Conservation (phyloP, 2,797 vertebrate species). For the Sitta carolinensis region DNA sequence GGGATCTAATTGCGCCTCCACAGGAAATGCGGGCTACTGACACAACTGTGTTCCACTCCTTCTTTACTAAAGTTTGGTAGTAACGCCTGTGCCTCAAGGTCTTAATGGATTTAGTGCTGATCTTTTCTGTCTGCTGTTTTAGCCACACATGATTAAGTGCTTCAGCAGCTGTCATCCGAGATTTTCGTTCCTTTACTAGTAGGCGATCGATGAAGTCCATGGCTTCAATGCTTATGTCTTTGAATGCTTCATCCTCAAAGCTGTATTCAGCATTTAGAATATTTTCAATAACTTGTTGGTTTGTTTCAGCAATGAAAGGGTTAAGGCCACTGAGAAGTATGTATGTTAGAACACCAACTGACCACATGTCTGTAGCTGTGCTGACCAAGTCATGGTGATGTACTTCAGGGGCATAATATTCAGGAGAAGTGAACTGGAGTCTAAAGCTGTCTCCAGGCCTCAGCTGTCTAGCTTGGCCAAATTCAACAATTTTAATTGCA, state of each 20-base stretch:
- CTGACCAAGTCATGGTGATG: slow-evolving; percentile 96
- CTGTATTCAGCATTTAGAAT: slow-evolving; percentile 93
- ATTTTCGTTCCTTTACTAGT: slow-evolving; percentile 94
- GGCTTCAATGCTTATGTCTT: slow-evolving; percentile 88
- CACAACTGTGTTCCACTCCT: slow-evolving; percentile 93
- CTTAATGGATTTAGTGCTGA: slow-evolving; percentile 87
- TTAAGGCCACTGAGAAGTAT: slow-evolving; percentile 94
- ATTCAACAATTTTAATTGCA: slow-evolving; percentile 92
- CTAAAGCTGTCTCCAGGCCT: slow-evolving; percentile 95
- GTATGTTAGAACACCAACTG: slow-evolving; percentile 91
- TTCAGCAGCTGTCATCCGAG: slow-evolving; percentile 93
- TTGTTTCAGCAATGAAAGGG: slow-evolving; percentile 96
- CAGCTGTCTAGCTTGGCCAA: slow-evolving; percentile 92
- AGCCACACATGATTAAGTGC: slow-evolving; percentile 92
- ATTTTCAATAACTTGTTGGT: slow-evolving; percentile 96
- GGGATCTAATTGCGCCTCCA: slow-evolving; percentile 91
- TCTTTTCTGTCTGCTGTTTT: slow-evolving; percentile 84
- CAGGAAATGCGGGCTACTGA: slow-evolving; percentile 92
- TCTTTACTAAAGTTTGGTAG: slow-evolving; percentile 91
- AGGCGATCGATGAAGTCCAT: slow-evolving; percentile 95
- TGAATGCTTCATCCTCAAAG: slow-evolving; percentile 96
- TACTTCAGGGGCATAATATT: slow-evolving; percentile 95
- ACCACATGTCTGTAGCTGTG: slow-evolving; percentile 97
- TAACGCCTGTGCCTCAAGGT: slow-evolving; percentile 93
- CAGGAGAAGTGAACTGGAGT: slow-evolving; percentile 90